Conservation (phyloP, 2,797 vertebrate species). For the Gymnocypris eckloni region DNA sequence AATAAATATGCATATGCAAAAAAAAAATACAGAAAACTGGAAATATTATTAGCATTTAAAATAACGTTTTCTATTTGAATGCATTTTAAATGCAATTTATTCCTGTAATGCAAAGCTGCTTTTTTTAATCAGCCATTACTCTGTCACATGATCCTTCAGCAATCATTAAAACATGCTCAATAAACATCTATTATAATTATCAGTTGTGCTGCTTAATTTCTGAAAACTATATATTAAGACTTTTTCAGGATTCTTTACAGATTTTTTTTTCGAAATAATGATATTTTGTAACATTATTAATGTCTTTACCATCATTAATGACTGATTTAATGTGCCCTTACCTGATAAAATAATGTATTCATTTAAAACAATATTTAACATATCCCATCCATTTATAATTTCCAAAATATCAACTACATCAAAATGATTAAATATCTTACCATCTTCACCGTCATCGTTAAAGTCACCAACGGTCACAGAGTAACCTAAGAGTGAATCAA, state of each 20-base stretch:
- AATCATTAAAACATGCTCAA: not conserved
- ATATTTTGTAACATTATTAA: not conserved
- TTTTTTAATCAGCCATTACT: not conserved
- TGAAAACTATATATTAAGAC: too few relatives aligned
- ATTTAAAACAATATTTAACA: not conserved
- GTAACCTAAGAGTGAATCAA: conserved; percentile 80
- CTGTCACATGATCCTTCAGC: not conserved
- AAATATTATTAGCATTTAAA: not conserved
- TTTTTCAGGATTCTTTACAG: not conserved
- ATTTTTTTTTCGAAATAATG: too few relatives aligned
- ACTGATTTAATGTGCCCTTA: not conserved
- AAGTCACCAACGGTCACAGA: conserved; percentile 94
- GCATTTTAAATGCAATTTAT: not conserved
- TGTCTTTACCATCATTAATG: not conserved
- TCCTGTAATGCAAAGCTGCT: not conserved
- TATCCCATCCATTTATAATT: not conserved
- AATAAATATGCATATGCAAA: not conserved
- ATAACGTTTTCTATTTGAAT: not conserved
- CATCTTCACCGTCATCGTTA: conserved; percentile 86
- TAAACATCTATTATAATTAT: not conserved
- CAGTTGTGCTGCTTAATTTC: too few relatives aligned
- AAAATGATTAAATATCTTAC: conserved; percentile 72
- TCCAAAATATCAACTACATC: not conserved
- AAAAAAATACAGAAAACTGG: not conserved
- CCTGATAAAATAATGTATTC: not conserved